Conservation (phyloP, 2,797 vertebrate genomes). For the Halcyon badia region DNA sequence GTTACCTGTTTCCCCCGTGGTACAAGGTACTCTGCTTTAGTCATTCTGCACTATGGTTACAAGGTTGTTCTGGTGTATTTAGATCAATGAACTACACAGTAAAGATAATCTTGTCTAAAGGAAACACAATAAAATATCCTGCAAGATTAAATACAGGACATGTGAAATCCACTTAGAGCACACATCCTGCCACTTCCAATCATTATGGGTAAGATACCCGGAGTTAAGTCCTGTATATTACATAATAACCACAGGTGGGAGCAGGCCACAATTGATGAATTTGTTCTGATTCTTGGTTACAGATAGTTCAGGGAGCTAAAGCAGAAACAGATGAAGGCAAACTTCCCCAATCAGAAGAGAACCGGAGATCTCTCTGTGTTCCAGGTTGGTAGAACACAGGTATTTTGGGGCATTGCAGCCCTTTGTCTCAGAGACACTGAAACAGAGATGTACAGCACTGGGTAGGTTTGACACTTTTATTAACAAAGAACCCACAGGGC, state of each 20-base stretch:
- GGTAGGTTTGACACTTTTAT: slow-evolving; percentile 74
- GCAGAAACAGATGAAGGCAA: not conserved
- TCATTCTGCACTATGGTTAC: not conserved
- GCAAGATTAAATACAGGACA: not conserved
- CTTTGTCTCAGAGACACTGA: not conserved
- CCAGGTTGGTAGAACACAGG: not conserved
- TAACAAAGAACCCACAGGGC: slow-evolving; percentile 84
- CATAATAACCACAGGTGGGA: not conserved
- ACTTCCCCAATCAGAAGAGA: not conserved
- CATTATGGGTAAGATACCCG: not conserved
- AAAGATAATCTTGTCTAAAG: not conserved
- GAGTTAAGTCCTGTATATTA: not conserved
- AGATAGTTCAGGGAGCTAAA: not conserved
- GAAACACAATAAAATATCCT: not conserved
- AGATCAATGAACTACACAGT: not conserved
- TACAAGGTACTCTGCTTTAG: not conserved
- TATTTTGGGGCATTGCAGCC: not conserved
- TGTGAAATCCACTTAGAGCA: not conserved
- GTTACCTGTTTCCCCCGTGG: not conserved
- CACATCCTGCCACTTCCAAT: not conserved
- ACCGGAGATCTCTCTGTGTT: not conserved
- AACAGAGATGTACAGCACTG: not conserved
- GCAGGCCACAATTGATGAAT: not conserved
- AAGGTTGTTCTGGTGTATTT: not conserved
- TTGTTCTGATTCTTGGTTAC: not conserved